A percentile compares a stretch with the other conserved stretches of the same genome.
These are phyloP conservation scores for Bombus confusus DNA, from an alignment of 1,140 invertebrate genomes.

Conservation along the genomic window DNA sequence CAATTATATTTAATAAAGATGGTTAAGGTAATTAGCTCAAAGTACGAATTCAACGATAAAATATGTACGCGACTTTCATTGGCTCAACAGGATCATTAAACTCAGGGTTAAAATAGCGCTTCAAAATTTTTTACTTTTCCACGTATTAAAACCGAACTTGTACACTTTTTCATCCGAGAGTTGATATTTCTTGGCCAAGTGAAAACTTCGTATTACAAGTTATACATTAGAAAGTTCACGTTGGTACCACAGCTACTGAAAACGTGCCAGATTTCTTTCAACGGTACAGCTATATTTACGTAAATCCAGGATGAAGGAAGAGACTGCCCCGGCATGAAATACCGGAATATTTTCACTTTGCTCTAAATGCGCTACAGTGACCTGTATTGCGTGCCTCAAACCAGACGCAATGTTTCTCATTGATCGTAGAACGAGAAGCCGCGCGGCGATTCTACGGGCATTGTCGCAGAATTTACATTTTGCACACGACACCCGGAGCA, in stretches of 20 bases:
- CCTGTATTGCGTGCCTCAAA: background rate
- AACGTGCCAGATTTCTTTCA: no score
- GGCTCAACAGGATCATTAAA: background rate
- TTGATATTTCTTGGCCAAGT: background rate
- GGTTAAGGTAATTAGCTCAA: background rate
- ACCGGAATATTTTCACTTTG: conserved; percentile 26
- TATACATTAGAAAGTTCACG: background rate
- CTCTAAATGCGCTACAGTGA: background rate
- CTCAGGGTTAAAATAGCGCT: background rate
- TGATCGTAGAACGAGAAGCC: background rate
- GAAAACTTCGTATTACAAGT: background rate
- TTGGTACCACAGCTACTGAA: background rate
- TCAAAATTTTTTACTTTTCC: background rate
- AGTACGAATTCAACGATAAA: background rate
- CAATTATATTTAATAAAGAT: background rate
- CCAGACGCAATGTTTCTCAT: conserved; percentile 7
- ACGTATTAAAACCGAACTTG: background rate
- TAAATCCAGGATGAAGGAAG: background rate
- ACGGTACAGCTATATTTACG: background rate
- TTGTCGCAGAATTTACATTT: conserved; percentile 49
- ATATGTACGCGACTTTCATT: background rate
- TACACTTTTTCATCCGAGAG: background rate
- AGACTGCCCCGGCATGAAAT: background rate
- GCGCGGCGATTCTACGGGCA: background rate
- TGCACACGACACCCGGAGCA: background rate